phyloP scores from a whole-genome alignment of 2,797 vertebrate species.

The Bradypodion ventrale region DNA sequence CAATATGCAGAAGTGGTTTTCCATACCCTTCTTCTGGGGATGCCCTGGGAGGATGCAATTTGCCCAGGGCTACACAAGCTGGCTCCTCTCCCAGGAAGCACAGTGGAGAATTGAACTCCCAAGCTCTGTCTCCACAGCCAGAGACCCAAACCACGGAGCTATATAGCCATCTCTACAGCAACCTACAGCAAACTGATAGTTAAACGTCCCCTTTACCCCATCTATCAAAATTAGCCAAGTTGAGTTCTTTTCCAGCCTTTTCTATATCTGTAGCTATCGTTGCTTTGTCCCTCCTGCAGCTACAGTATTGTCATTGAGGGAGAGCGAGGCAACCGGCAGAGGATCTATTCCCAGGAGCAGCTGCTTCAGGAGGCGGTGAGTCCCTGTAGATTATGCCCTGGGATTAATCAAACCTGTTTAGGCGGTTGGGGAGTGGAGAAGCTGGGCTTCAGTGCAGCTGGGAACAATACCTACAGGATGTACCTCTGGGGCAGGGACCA shows the following conservation, averaged over 20 bases:
- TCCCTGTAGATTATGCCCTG: constrained; percentile 29
- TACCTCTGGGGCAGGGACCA: neutral
- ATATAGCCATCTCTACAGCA: neutral
- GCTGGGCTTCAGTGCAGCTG: neutral
- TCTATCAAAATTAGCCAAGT: neutral
- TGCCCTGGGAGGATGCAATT: too few relatives aligned
- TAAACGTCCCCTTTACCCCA: neutral
- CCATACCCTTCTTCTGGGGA: too few relatives aligned
- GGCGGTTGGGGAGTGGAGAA: neutral
- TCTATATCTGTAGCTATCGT: constrained; percentile 64
- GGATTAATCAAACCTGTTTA: constrained; percentile 34
- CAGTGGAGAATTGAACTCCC: too few relatives aligned
- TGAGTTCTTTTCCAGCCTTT: neutral
- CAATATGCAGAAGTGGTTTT: too few relatives aligned
- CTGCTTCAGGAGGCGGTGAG: constrained; percentile 95
- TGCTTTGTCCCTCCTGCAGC: constrained; percentile 74
- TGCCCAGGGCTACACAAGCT: too few relatives aligned
- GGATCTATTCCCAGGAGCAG: constrained; percentile 93
- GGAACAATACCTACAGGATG: constrained; percentile 1
- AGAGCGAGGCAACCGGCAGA: constrained; percentile 90
- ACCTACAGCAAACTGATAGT: neutral
- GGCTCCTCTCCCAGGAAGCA: too few relatives aligned
- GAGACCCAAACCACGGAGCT: too few relatives aligned
- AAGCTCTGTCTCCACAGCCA: too few relatives aligned
- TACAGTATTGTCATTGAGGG: constrained; percentile 93